phyloP scores from a whole-genome alignment of 2,888 invertebrate species.

The Drosophila austrosaltans region DNA sequence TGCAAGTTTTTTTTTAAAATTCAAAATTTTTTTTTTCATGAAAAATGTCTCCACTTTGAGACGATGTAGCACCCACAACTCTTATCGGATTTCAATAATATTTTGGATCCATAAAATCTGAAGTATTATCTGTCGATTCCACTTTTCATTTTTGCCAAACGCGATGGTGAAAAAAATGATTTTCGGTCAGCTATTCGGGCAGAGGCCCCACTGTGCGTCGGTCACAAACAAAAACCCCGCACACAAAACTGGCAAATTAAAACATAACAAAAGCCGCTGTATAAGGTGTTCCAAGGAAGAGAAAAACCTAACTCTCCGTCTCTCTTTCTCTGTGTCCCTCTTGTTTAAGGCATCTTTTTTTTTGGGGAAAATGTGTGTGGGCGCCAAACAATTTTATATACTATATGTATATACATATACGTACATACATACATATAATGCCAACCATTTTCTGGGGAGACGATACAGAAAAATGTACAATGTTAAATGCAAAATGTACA shows the following conservation, averaged over 20 bases:
- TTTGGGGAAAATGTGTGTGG: constrained; percentile 30
- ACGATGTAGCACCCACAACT: too few species aligned
- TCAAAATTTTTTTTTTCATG: too few species aligned
- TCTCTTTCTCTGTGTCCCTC: constrained; percentile 20
- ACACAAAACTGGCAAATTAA: constrained; percentile 57
- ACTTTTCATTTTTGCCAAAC: too few species aligned
- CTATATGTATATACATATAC: background rate
- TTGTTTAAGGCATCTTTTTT: constrained; percentile 20
- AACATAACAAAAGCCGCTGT: constrained; percentile 62
- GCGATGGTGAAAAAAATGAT: too few species aligned
- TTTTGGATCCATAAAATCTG: too few species aligned
- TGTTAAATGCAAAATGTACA: constrained; percentile 3
- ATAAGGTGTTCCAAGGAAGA: constrained; percentile 25
- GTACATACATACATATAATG: background rate
- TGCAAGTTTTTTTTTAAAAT: too few species aligned
- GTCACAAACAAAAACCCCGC: constrained; percentile 42
- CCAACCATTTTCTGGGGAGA: constrained; percentile 7
- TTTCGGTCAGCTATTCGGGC: too few species aligned
- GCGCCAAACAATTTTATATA: constrained; percentile 41
- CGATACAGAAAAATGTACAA: constrained; percentile 13
- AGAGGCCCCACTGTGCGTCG: too few species aligned
- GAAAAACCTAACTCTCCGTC: constrained; percentile 31
- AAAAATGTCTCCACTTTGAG: too few species aligned
- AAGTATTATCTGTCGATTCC: too few species aligned
- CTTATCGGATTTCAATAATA: too few species aligned